Evolutionary conservation across 2,888 invertebrate genomes (phyloP).

Genomic region (Allygus modestus): DNA sequence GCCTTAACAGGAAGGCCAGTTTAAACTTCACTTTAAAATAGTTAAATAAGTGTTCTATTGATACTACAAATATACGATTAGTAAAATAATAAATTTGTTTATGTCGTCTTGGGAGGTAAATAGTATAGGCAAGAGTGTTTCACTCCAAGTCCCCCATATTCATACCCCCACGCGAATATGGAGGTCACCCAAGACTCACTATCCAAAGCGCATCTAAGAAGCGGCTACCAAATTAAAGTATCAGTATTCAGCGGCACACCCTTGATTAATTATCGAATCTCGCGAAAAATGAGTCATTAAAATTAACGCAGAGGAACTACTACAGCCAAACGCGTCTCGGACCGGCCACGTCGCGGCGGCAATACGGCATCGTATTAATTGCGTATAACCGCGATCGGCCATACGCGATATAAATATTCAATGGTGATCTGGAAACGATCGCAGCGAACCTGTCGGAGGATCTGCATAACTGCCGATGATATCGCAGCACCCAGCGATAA

Average conservation of each 20-base stretch:
- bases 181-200: too few relatives aligned
- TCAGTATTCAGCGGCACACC: background rate
- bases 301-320: conserved; percentile 19
- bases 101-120: too few relatives aligned
- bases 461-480: conserved; percentile 52
- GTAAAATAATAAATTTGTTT: too few relatives aligned
- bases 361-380: conserved; percentile 10
- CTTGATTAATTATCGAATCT: background rate
- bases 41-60: too few relatives aligned
- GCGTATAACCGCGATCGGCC: conserved; percentile 9
- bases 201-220: too few relatives aligned
- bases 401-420: conserved; percentile 48
- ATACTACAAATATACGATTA: too few relatives aligned
- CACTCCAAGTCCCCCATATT: too few relatives aligned
- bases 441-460: conserved; percentile 42
- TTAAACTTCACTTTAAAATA: too few relatives aligned
- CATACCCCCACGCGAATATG: too few relatives aligned
- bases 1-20: too few relatives aligned
- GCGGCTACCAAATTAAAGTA: too few relatives aligned
- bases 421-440: conserved; percentile 46
- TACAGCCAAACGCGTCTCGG: background rate
- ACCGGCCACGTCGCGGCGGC: background rate
- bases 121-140: too few relatives aligned
- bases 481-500: conserved; percentile 15
- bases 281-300: conserved; percentile 51